Evolutionary conservation across 2,888 invertebrate genomes (phyloP).

Genomic region (Matsumyia berberina): DNA sequence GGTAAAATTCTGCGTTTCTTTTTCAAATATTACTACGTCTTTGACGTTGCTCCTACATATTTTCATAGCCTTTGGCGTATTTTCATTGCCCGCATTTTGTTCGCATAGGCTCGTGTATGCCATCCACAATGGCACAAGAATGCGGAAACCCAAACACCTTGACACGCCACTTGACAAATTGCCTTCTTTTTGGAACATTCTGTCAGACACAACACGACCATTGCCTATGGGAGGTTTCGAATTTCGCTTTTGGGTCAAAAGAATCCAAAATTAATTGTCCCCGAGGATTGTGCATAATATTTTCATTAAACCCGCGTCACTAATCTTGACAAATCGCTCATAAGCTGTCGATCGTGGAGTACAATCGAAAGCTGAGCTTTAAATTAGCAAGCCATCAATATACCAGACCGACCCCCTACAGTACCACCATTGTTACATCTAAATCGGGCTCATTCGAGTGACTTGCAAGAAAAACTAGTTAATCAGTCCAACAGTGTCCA

Average conservation of each 20-base stretch:
- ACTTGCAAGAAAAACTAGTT: conserved; percentile 7
- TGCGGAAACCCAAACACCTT: conserved; percentile 39
- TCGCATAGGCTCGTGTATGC: neutral
- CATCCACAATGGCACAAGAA: conserved; percentile 25
- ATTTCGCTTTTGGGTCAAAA: conserved; percentile 26
- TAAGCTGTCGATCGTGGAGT: conserved; percentile 7
- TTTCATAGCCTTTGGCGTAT: neutral
- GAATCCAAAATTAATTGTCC: conserved; percentile 36
- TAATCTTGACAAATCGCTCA: conserved; percentile 49
- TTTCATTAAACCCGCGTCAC: conserved; percentile 45
- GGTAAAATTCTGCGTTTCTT: no score
- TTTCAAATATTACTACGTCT: neutral
- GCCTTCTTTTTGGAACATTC: conserved; percentile 13
- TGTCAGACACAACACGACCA: conserved; percentile 28
- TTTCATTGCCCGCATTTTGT: neutral
- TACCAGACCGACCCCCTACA: conserved; percentile 43
- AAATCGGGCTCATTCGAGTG: conserved; percentile 8
- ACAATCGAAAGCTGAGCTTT: conserved; percentile 46
- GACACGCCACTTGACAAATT: conserved; percentile 36
- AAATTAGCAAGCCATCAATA: conserved; percentile 57
- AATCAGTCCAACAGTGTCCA: conserved; percentile 3
- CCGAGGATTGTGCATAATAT: conserved; percentile 44
- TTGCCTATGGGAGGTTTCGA: conserved; percentile 43
- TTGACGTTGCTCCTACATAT: no score
- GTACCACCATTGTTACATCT: conserved; percentile 38